A percentile compares a stretch with the other conserved stretches of the same genome.
phyloP scores from a whole-genome alignment of 2,888 invertebrate species.

The Platycheirus rosarum region DNA sequence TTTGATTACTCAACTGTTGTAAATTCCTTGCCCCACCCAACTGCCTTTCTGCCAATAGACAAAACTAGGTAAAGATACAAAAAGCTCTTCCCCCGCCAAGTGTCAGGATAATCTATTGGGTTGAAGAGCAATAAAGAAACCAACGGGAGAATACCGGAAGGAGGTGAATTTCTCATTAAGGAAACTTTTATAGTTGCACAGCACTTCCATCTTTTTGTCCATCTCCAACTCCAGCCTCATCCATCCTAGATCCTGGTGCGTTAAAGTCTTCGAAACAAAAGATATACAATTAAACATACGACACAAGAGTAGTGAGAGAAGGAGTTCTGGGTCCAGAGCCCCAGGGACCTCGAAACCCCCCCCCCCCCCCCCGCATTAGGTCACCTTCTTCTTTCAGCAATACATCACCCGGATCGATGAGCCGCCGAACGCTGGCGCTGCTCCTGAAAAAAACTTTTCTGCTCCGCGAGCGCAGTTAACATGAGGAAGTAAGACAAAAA shows the following conservation, averaged over 20 bases:
- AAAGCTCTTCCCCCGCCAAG: conserved; percentile 20
- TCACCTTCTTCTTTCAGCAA: conserved; percentile 60
- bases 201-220: conserved; percentile 51
- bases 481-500: conserved; percentile 50
- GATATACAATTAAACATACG: conserved; percentile 70
- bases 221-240: not conserved
- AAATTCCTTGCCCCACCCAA: conserved; percentile 59
- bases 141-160: conserved; percentile 39
- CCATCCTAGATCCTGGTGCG: conserved; percentile 17
- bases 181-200: conserved; percentile 73
- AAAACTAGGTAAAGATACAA: conserved; percentile 31
- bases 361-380: conserved; percentile 27
- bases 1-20: conserved; percentile 74
- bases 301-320: conserved; percentile 29
- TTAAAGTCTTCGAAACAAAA: conserved; percentile 63
- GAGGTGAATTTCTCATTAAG: conserved; percentile 73
- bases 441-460: conserved; percentile 16
- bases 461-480: conserved; percentile 3
- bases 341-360: conserved; percentile 44
- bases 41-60: conserved; percentile 35
- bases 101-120: conserved; percentile 73
- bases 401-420: conserved; percentile 72
- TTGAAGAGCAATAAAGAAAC: conserved; percentile 69
- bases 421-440: conserved; percentile 49
- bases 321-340: conserved; percentile 43